Conservation (phyloP, 2,888 invertebrate genomes). For the Tryphoninae sp. region DNA sequence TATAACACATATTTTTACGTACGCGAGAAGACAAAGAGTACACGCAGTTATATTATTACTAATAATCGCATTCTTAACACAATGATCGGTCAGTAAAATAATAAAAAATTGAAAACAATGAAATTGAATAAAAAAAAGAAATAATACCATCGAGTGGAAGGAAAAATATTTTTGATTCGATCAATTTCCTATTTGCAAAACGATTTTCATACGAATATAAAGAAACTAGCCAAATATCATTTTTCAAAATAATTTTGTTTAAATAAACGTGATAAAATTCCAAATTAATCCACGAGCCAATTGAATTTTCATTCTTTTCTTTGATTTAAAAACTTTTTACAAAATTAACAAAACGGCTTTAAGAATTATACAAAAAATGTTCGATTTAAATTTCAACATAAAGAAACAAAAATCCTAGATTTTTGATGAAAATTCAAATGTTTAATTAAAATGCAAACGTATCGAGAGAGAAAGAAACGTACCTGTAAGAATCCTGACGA, state of each 20-base stretch:
- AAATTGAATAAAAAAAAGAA: slow-evolving; percentile 8
- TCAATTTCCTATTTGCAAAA: background rate
- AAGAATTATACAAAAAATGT: background rate
- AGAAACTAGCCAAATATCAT: slow-evolving; percentile 12
- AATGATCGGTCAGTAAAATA: slow-evolving; percentile 4
- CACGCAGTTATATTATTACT: background rate
- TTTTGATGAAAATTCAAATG: too few species aligned
- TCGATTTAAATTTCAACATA: too few species aligned
- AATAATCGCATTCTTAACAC: background rate
- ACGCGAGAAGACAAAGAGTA: too few species aligned
- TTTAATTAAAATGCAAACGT: background rate
- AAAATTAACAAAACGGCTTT: background rate
- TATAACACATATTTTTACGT: too few species aligned
- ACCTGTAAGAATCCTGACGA: slow-evolving; percentile 84
- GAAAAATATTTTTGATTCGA: background rate
- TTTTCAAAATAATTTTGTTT: background rate
- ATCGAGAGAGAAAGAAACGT: slow-evolving; percentile 32
- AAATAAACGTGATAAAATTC: background rate
- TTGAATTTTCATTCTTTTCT: background rate
- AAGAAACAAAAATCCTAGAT: too few species aligned
- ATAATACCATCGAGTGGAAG: background rate
- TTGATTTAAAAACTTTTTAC: background rate
- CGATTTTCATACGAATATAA: slow-evolving; percentile 2
- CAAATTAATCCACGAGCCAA: background rate
- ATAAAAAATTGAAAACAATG: slow-evolving; percentile 12